A percentile compares a stretch with the other conserved stretches of the same genome.
These are phyloP conservation scores for Lysiphlebus fabarum DNA, from an alignment of 1,140 invertebrate species.

Conservation along the genomic window DNA sequence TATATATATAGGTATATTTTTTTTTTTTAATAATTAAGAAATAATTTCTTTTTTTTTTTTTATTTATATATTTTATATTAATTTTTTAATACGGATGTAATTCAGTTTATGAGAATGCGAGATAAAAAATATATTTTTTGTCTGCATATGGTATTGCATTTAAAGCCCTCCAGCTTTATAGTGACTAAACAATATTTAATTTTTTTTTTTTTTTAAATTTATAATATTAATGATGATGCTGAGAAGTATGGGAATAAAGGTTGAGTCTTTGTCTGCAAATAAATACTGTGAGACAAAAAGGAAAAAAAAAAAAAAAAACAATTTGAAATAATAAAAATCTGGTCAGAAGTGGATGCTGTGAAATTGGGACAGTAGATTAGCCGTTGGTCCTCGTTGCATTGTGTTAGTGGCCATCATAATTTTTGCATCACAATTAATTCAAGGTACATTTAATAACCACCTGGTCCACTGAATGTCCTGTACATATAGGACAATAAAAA, in stretches of 20 bases:
- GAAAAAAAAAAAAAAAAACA: constrained; percentile 1
- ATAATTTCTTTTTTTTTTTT: too few relatives aligned
- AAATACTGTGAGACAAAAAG: constrained; percentile 1
- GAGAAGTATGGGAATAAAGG: neutral
- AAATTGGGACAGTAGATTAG: constrained; percentile 26
- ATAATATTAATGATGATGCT: too few relatives aligned
- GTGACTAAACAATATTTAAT: too few relatives aligned
- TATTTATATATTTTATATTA: too few relatives aligned
- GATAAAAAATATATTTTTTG: too few relatives aligned
- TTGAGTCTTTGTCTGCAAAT: neutral
- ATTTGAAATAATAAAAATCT: constrained; percentile 24
- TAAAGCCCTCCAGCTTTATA: too few relatives aligned
- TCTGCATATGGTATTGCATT: too few relatives aligned
- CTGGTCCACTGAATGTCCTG: constrained; percentile 35
- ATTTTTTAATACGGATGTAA: too few relatives aligned
- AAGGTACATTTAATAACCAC: constrained; percentile 38
- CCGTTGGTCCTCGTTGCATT: constrained; percentile 29
- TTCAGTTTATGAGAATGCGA: too few relatives aligned
- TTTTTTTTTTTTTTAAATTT: too few relatives aligned
- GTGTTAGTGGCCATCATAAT: constrained; percentile 41
- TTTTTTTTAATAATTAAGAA: too few relatives aligned
- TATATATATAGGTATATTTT: too few relatives aligned
- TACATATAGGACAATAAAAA: constrained; percentile 19
- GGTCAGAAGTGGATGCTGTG: constrained; percentile 17
- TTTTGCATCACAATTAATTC: constrained; percentile 48